Evolutionary conservation across 2,888 invertebrate genomes (phyloP).

Genomic region (Uloborus plumipes): DNA sequence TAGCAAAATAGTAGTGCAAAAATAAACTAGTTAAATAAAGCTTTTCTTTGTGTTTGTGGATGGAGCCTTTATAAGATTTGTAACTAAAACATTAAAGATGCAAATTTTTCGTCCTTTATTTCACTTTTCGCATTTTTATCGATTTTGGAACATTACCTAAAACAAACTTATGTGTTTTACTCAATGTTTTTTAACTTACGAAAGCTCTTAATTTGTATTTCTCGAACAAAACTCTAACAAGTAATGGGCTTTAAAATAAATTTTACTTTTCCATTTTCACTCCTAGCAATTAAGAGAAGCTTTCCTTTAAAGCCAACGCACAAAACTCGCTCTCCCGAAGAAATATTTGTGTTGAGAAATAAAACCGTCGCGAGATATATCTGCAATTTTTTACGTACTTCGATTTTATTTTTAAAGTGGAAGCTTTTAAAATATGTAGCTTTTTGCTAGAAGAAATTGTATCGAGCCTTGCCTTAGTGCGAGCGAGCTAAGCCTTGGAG

Average conservation of each 20-base stretch:
- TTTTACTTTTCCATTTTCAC: neutral
- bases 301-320: neutral
- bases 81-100: no score
- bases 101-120: no score
- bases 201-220: neutral
- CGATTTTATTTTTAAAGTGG: slow-evolving; percentile 6
- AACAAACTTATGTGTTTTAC: no score
- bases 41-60: no score
- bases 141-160: no score
- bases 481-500: no score
- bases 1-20: no score
- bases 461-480: no score
- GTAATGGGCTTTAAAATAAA: slow-evolving; percentile 1
- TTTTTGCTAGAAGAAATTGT: neutral
- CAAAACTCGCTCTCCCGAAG: neutral
- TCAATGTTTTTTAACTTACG: no score
- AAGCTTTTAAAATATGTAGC: slow-evolving; percentile 1
- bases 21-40: no score
- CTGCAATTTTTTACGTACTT: neutral
- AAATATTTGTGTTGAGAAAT: neutral
- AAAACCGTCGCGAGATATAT: neutral
- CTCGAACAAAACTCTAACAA: neutral
- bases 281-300: neutral
- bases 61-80: no score
- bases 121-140: no score